Base-by-base conservation (phyloP, 2,113 vertebrate species). In the Alaudala cheleensis region DNA sequence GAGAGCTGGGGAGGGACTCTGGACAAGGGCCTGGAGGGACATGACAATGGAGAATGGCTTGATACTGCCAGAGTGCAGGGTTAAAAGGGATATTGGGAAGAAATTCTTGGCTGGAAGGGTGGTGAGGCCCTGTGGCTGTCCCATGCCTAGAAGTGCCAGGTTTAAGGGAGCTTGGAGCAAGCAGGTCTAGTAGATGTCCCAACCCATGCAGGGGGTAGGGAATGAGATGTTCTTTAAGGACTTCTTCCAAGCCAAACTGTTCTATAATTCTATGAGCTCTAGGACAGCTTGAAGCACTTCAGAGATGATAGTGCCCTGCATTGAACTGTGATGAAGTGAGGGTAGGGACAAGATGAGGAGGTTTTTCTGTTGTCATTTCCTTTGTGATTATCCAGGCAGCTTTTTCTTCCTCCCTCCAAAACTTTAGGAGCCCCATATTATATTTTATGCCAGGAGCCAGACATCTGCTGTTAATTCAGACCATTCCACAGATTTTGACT, bases 281-380 rank as follows among this genome's bases (percentile, higher is more conserved):
- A 25, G 33, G 44, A 56, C 4, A 78, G 24, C 24, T 51, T 51
- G 21, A 44, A 40, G 51, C 28, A 19, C 20, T 56, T 70, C 2
- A 7, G 37, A 74, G 33, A 60, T 16, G 34, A 3, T 4, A 18
- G 6, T 64, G n/a, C n/a, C 24, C 15, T 44, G 9, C 0, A 0
- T 47, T 37, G 73, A 47, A 34, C 12, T 56, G 23, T 61, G 22
- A 42, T 56, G 34, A 65, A 57, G 14, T 8, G 42, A 47, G 5
- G 2, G 4, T 34, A 54, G 37, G 29, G 29, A 37, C 0, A 1
- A 47, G 29, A 34, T 71, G 10, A 50, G 66, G 14, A 71, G 8
- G 5, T 22, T 77, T 90, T 73, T 62, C 26, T 11, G 0, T 67
- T 86, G 14, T 39, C 10, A 24, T 90, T 93, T 86, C 54, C 77